A percentile compares a stretch with the other conserved stretches of the same genome.
Evolutionary conservation across 2,113 vertebrate species (phyloP).

Genomic region (Sinocyclocheilus grahami): DNA sequence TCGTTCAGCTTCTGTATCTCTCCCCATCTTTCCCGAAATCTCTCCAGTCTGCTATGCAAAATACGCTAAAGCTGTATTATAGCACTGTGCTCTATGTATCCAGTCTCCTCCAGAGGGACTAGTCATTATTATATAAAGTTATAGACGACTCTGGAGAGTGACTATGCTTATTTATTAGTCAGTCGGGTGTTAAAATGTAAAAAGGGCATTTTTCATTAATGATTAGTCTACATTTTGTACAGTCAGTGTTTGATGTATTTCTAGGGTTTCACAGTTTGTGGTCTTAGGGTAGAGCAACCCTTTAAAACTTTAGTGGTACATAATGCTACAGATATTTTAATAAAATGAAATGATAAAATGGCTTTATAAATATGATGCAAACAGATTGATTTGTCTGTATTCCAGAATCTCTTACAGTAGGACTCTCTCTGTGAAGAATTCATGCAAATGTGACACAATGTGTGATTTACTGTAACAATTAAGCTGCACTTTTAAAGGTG

Average conservation of each 20-base stretch:
- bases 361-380: background rate
- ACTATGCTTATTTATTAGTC: slow-evolving; percentile 15
- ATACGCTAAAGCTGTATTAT: background rate
- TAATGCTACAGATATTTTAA: background rate
- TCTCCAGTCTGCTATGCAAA: slow-evolving; percentile 28
- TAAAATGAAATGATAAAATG: background rate
- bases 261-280: too few species aligned
- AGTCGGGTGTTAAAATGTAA: background rate
- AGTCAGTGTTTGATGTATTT: background rate
- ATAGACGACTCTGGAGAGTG: background rate
- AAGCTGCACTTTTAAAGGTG: slow-evolving; percentile 15
- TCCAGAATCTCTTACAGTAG: background rate
- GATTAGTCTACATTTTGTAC: slow-evolving; percentile 11
- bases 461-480: slow-evolving; percentile 24
- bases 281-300: background rate
- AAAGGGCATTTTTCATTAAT: slow-evolving; percentile 6
- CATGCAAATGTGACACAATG: background rate
- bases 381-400: background rate
- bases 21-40: slow-evolving; percentile 2
- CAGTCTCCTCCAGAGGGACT: background rate
- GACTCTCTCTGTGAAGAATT: background rate
- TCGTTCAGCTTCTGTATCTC: slow-evolving; percentile 24
- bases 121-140: slow-evolving; percentile 23
- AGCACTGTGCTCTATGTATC: background rate
- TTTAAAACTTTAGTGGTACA: background rate